Evolutionary conservation across 2,113 vertebrate species (phyloP), one percentile per base, ranked within the genome.

Genomic region (Xerus inauris): DNA sequence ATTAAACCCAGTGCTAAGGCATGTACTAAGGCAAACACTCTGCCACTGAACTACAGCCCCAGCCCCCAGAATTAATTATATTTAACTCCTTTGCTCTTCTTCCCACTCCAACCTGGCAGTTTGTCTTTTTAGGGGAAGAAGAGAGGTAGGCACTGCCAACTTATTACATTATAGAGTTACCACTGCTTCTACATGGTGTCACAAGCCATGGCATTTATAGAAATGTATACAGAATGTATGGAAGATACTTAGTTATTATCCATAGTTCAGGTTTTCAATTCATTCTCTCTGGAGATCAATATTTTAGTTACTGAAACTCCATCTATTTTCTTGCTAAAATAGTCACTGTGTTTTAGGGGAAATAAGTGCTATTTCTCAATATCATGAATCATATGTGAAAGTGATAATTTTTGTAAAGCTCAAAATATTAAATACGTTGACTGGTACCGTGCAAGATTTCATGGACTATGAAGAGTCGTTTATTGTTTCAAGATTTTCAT

Each of bases 401-500:
- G 62, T 88, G 17, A 67, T 92, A 8, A 32, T 73, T 94, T 94
- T 86, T 72, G n/a, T 62, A 8, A 81, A 88, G 47, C 3, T 69
- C 32, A 80, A 91, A 85, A 82, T 94, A 80, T 71, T 77, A 92
- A 92, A 82, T 73, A 94, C 86, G 72, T 82, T 49, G 32, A 64
- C 24, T 35, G 81, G 24, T 30, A 90, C 42, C 11, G 45, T 87
- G 47, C 32, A 92, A 65, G 32, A 62, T 72, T 86, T 95, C 79
- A 20, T 89, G 47, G 92, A 26, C 4, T 86, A 83, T 32, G 16
- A 91, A 94, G 24, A 72, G 30, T 81, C 80, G 10, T 51, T 77
- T 87, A 47, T 84, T 92, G 69, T 86, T 96, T 95, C 72, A 92
- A 94, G 89, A 75, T 80, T 86, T 19, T 92, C 38, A 89, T 82